These are phyloP conservation scores for Diadophis punctatus DNA, from an alignment of 2,113 vertebrate species.

Conservation along the genomic window DNA sequence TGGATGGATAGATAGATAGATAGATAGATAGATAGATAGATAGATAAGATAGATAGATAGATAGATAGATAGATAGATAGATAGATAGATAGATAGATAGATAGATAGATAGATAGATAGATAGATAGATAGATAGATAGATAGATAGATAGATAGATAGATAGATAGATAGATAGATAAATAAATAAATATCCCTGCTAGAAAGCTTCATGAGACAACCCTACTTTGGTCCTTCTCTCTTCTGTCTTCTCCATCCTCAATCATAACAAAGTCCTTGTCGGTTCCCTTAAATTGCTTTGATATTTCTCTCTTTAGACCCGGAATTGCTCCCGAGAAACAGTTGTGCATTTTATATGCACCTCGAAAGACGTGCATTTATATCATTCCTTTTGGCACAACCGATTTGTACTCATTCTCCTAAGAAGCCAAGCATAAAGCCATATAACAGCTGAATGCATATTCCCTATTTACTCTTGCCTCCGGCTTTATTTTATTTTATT, in stretches of 20 bases:
- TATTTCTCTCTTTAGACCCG: background rate
- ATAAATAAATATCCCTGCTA: too few species aligned
- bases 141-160: too few species aligned
- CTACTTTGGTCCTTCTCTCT: background rate
- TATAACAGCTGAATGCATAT: background rate
- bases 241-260: background rate
- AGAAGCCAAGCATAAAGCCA: background rate
- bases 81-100: too few species aligned
- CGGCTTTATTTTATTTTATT: background rate
- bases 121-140: too few species aligned
- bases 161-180: too few species aligned
- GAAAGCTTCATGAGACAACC: background rate
- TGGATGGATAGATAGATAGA: too few species aligned
- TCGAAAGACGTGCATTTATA: background rate
- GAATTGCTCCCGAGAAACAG: background rate
- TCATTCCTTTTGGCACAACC: background rate
- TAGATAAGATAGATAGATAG: too few species aligned
- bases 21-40: too few species aligned
- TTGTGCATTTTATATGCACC: too few species aligned
- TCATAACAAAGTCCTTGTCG: background rate
- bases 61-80: too few species aligned
- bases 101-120: too few species aligned
- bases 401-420: background rate
- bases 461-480: background rate
- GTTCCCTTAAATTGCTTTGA: background rate